Evolutionary conservation across 37 sponge, comb jelly and placozoan species (phyloP), one percentile per base, ranked within the genome.

Genomic region (Beroe ovata): DNA sequence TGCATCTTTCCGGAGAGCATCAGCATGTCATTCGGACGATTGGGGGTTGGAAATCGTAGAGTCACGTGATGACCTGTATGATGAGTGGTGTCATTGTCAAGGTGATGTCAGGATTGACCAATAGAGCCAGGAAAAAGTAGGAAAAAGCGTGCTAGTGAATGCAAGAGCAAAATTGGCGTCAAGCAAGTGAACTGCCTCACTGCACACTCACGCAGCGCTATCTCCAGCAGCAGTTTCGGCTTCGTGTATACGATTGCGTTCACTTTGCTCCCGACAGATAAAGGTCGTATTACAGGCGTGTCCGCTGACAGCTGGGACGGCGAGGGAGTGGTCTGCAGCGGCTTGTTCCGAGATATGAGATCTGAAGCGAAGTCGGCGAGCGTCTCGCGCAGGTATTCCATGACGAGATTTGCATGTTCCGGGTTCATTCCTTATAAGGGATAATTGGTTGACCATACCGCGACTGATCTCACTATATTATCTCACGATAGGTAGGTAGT

Each of bases 321-420:
- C 1, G 32, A 34, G 2, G 36, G 18, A 11, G 32, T 30, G 38
- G 28, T 41, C n/a, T 1, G n/a, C 8, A 38, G 38, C 33, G 25
- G 3, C 28, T 42, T 77, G 54, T 39, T 42, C 25, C 28, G 26
- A 4, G 54, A 1, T 1, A 77, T 1, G 22, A 77, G 22, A 18
- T 77, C 84, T 23, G 84, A 8, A 1, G 84, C 84, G 54, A 77
- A 77, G 28, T 77, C 84, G 11, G 22, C 23, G 28, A 77, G 54
- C 8, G 26, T 40, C 38, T 77, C 84, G 54, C 84, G 84, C 26
- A 77, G 84, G 41, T 77, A 41, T 40, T 39, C 84, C 11, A 35
- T 19, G 35, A 77, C 54, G 14, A n/a, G 20, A 42, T 77, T 77
- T 21, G 41, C 84, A 36, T 40, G 2, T 19, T 33, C 41, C 8